phyloP scores from a whole-genome alignment of 2,113 vertebrate species.

The Nannospalax galili region DNA sequence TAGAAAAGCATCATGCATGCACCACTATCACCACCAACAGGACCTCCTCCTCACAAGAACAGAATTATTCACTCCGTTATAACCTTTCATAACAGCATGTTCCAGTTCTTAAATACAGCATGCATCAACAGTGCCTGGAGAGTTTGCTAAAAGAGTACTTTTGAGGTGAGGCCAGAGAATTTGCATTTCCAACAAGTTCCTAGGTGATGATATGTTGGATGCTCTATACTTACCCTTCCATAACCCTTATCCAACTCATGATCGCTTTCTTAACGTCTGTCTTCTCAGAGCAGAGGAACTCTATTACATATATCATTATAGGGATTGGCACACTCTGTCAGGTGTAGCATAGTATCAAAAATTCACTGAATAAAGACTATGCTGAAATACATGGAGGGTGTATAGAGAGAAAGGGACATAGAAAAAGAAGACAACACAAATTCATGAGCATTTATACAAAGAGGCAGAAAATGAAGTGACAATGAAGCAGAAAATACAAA shows the following conservation, averaged over 20 bases:
- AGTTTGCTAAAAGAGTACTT: not conserved
- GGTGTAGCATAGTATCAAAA: not conserved
- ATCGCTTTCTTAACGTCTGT: not conserved
- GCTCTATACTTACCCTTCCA: not conserved
- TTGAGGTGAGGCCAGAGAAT: not conserved
- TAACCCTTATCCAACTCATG: not conserved
- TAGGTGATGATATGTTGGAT: not conserved
- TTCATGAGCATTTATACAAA: not conserved
- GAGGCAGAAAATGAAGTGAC: not conserved
- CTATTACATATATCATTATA: not conserved
- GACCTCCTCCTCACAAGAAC: too few relatives aligned
- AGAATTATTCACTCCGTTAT: not conserved
- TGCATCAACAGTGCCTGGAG: not conserved
- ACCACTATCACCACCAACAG: not conserved
- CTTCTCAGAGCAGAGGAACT: not conserved
- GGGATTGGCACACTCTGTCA: not conserved
- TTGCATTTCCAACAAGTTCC: not conserved
- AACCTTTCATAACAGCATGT: not conserved
- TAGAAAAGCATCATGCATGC: not conserved
- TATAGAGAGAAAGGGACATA: not conserved
- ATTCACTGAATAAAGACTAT: not conserved
- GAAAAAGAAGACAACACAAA: not conserved
- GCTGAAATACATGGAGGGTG: not conserved
- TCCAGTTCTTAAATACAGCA: not conserved
- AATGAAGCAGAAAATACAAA: not conserved